Base-by-base conservation (phyloP, 2,113 vertebrate genomes). In the Dermatemys mawii region DNA sequence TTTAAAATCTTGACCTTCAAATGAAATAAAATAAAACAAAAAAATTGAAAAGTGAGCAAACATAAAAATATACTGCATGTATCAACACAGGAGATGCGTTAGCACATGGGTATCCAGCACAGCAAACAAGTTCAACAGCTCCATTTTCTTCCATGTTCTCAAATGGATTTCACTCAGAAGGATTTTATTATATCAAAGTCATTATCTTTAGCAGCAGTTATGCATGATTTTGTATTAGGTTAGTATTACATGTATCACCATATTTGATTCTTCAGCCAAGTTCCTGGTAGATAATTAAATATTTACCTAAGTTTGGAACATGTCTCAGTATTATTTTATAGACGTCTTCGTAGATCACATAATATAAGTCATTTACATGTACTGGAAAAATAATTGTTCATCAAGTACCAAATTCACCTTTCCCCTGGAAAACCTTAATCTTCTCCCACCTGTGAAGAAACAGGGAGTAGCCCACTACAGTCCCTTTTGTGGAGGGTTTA, bases 201-300 rank as follows among this genome's bases (percentile, higher is more conserved):
- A 53, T 32, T 32, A 60, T 83, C 53, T 84, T 32, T 54, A 63
- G 8, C 17, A n/a, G 50, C 89, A 83, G 81, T 87, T n/a, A 35
- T 57, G 2, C 16, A 41, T 12, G 10, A 60, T n/a, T 91, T 92
- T 86, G 8, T 89, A 54, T 5, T 67, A 22, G n/a, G 38, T 67
- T 76, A 93, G 87, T 88, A 17, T 0, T 86, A 84, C 92, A 93
- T 89, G 0, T 46, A 54, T 53, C 2, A 67, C 7, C 16, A 50
- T 79, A 81, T 81, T 85, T 75, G 26, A 86, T 67, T 94, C 29
- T 81, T 49, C 57, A 81, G 3, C 75, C 81, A 86, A 38, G 17
- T 90, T 92, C 60, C 81, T 87, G 81, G 13, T 22, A 91, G n/a
- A 50, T 87, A 89, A 91, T 87, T 91, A 79, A 93, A 73, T 49